Conservation (phyloP, 2,888 invertebrate genomes). For the Agriotes lineatus region DNA sequence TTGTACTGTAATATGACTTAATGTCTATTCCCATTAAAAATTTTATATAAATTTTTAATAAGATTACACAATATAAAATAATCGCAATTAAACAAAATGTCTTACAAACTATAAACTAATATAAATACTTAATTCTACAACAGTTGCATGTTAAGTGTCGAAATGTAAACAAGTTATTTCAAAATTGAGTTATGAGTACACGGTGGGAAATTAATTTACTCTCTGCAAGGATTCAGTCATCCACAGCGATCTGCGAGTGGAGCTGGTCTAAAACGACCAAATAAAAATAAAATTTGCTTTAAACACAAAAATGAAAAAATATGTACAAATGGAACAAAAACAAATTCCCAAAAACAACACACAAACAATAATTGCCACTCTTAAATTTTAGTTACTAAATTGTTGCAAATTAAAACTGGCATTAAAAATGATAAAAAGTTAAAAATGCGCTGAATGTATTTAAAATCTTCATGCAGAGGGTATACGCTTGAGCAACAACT, state of each 20-base stretch:
- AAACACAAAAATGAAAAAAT: slow-evolving; percentile 51
- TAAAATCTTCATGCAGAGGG: background rate
- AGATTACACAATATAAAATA: slow-evolving; percentile 60
- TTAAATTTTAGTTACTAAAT: slow-evolving; percentile 22
- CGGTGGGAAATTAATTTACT: slow-evolving; percentile 3
- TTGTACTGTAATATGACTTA: slow-evolving; percentile 63
- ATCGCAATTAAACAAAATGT: slow-evolving; percentile 55
- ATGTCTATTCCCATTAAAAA: slow-evolving; percentile 63
- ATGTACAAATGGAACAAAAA: slow-evolving; percentile 50
- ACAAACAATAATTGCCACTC: slow-evolving; percentile 28
- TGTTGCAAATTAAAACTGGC: slow-evolving; percentile 22
- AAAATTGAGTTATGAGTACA: slow-evolving; percentile 9
- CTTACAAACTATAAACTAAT: slow-evolving; percentile 62
- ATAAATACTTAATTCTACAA: slow-evolving; percentile 62
- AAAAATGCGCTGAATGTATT: slow-evolving; percentile 2
- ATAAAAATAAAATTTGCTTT: slow-evolving; percentile 48
- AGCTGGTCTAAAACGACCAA: slow-evolving; percentile 51
- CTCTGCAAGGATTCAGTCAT: slow-evolving; percentile 25
- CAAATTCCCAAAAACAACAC: slow-evolving; percentile 29
- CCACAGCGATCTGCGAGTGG: slow-evolving; percentile 20
- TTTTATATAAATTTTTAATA: slow-evolving; percentile 58
- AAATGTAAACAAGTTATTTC: slow-evolving; percentile 44
- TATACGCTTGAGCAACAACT: slow-evolving; percentile 12
- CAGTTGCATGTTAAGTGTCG: slow-evolving; percentile 51
- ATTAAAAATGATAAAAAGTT: slow-evolving; percentile 20